A percentile compares a stretch with the other conserved stretches of the same genome.
Conservation (phyloP, 2,797 vertebrate genomes). For the Paedocypris micromegethes region DNA sequence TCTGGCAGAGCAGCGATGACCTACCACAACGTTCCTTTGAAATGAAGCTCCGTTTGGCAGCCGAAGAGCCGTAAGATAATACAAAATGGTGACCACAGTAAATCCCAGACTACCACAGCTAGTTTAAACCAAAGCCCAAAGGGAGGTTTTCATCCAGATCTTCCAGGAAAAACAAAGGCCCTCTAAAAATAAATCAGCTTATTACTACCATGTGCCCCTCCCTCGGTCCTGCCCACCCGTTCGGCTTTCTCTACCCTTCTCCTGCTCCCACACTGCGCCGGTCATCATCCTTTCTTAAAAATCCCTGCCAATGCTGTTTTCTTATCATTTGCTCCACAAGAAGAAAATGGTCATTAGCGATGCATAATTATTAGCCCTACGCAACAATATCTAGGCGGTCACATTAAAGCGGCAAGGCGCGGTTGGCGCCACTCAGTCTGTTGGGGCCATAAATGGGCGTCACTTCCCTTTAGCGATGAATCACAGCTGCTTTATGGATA, state of each 20-base stretch:
- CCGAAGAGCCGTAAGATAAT: conserved; percentile 45
- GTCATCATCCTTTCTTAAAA: conserved; percentile 40
- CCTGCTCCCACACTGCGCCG: conserved; percentile 36
- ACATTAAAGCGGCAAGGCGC: conserved; percentile 28
- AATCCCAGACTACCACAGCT: conserved; percentile 47
- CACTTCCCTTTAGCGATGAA: conserved; percentile 23
- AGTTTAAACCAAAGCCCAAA: conserved; percentile 38
- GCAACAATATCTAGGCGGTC: conserved; percentile 17
- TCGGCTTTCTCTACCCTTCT: conserved; percentile 31
- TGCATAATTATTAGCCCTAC: conserved; percentile 17
- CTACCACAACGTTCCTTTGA: conserved; percentile 40
- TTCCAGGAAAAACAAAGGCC: conserved; percentile 63
- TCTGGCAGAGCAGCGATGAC: conserved; percentile 38
- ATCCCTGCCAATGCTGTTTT: conserved; percentile 5
- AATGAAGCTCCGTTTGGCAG: conserved; percentile 37
- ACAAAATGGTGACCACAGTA: conserved; percentile 38
- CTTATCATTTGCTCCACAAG: conserved; percentile 15
- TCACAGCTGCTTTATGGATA: conserved; percentile 15
- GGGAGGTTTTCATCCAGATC: conserved; percentile 58
- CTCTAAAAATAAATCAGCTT: conserved; percentile 67
- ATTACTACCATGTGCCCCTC: conserved; percentile 49
- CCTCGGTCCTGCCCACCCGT: conserved; percentile 27
- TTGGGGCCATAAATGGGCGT: conserved; percentile 19
- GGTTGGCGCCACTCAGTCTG: conserved; percentile 25
- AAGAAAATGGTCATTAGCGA: conserved; percentile 21